A percentile compares a stretch with the other conserved stretches of the same genome.
phyloP scores from a whole-genome alignment of 2,113 vertebrate genomes.

The Symphodus melops region DNA sequence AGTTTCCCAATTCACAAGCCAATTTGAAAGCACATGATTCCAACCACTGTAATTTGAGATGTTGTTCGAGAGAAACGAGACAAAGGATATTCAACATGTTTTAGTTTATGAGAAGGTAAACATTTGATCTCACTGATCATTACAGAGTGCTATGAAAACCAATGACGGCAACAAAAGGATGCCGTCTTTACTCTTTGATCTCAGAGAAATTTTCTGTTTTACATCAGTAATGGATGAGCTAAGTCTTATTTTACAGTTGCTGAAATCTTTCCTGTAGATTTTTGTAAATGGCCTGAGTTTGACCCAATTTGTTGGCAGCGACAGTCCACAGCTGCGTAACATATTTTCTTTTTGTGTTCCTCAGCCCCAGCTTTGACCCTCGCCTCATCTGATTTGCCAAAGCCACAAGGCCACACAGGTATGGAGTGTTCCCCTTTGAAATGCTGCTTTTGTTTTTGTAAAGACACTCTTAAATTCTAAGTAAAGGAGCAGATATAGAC shows the following conservation, averaged over 20 bases:
- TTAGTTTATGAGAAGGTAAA: slow-evolving; percentile 18
- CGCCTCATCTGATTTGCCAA: slow-evolving; percentile 25
- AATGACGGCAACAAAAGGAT: slow-evolving; percentile 3
- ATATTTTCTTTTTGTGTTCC: slow-evolving; percentile 59
- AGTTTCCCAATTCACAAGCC: slow-evolving; percentile 36
- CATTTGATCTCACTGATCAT: slow-evolving; percentile 7
- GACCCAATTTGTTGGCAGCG: slow-evolving; percentile 41
- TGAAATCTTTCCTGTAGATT: slow-evolving; percentile 25
- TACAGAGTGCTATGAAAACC: not conserved
- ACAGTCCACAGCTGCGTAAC: slow-evolving; percentile 51
- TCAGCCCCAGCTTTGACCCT: slow-evolving; percentile 42
- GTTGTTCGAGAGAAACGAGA: slow-evolving; percentile 7
- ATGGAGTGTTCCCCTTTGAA: slow-evolving; percentile 18
- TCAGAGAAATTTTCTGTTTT: slow-evolving; percentile 9
- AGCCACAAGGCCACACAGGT: slow-evolving; percentile 52
- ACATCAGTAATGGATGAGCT: slow-evolving; percentile 34
- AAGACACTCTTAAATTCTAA: slow-evolving; percentile 5
- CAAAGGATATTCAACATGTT: not conserved
- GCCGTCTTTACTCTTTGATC: slow-evolving; percentile 4
- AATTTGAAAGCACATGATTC: slow-evolving; percentile 10
- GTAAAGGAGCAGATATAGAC: slow-evolving; percentile 8
- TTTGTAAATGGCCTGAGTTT: slow-evolving; percentile 23
- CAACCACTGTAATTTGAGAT: not conserved
- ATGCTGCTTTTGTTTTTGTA: slow-evolving; percentile 2
- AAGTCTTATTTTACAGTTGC: slow-evolving; percentile 22